Conservation (phyloP, 64 coral and sea anemone species). For the Dendronephthya gigantea region DNA sequence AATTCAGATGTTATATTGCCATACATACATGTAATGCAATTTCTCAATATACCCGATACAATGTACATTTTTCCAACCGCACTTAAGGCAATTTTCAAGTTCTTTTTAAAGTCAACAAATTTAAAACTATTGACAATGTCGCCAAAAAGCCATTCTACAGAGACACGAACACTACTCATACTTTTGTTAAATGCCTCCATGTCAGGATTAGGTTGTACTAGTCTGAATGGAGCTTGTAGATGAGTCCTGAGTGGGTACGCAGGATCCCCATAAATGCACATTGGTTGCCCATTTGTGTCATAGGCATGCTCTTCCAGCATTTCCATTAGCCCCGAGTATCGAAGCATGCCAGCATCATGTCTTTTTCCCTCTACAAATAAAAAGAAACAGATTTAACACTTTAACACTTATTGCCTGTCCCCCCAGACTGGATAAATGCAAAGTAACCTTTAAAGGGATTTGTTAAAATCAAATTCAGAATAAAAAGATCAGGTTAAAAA, state of each 20-base stretch:
- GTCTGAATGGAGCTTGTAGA: neutral
- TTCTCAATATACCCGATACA: slow-evolving; percentile 1
- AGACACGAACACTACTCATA: slow-evolving; percentile 21
- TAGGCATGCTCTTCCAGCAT: neutral
- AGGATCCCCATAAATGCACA: slow-evolving; percentile 34
- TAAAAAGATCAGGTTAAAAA: neutral
- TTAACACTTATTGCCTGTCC: too few relatives aligned
- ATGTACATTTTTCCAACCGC: slow-evolving; percentile 1
- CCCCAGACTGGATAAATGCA: too few relatives aligned
- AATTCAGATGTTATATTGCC: neutral
- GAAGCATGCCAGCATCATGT: slow-evolving; percentile 16
- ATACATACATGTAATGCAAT: slow-evolving; percentile 22
- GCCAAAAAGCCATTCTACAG: slow-evolving; percentile 32
- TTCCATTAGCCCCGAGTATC: neutral
- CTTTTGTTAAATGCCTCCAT: slow-evolving; percentile 6
- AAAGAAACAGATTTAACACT: neutral
- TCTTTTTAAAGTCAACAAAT: slow-evolving; percentile 29
- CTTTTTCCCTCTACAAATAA: slow-evolving; percentile 6
- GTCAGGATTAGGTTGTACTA: neutral
- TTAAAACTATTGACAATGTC: slow-evolving; percentile 19
- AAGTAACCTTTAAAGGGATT: too few relatives aligned
- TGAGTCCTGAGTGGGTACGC: slow-evolving; percentile 15
- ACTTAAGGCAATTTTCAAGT: slow-evolving; percentile 7
- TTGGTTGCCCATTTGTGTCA: neutral
- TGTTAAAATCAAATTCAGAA: too few relatives aligned